Percentiles rank a stretch among this genome's conserved stretches.
Evolutionary conservation across 1,140 invertebrate genomes (phyloP).

Genomic region (Neodiprion lecontei): DNA sequence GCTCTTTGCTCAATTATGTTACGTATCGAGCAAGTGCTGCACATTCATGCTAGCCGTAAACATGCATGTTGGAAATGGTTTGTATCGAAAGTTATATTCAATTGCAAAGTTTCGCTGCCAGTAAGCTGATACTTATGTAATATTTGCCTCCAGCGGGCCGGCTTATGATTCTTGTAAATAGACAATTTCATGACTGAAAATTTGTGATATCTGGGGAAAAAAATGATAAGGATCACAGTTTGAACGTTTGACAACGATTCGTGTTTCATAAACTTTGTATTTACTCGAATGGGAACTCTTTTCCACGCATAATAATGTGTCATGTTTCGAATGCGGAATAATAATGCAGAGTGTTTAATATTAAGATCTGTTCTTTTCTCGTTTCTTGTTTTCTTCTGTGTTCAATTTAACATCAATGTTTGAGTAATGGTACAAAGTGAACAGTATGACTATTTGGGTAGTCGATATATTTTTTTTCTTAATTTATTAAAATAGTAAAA

Average conservation of each 20-base stretch:
- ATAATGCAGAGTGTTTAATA: background rate
- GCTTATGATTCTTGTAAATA: background rate
- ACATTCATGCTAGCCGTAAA: no score
- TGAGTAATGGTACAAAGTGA: background rate
- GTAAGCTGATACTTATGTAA: background rate
- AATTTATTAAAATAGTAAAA: background rate
- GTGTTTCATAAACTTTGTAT: background rate
- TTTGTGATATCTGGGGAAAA: background rate
- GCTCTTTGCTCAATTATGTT: no score
- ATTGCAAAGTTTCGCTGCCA: background rate
- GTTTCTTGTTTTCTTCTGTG: background rate
- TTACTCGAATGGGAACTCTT: background rate
- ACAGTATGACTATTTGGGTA: no score
- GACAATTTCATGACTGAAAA: constrained; percentile 4
- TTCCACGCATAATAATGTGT: background rate
- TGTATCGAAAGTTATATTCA: constrained; percentile 3
- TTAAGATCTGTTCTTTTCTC: background rate
- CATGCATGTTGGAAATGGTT: background rate
- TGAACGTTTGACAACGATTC: background rate
- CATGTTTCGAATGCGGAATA: no score
- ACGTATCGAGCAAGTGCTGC: no score
- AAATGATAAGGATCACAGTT: background rate
- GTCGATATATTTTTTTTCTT: background rate
- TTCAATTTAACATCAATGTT: background rate
- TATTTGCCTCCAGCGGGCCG: background rate